These are phyloP conservation scores for Meandrusa payeni DNA, from an alignment of 2,888 invertebrate genomes.

Conservation along the genomic window DNA sequence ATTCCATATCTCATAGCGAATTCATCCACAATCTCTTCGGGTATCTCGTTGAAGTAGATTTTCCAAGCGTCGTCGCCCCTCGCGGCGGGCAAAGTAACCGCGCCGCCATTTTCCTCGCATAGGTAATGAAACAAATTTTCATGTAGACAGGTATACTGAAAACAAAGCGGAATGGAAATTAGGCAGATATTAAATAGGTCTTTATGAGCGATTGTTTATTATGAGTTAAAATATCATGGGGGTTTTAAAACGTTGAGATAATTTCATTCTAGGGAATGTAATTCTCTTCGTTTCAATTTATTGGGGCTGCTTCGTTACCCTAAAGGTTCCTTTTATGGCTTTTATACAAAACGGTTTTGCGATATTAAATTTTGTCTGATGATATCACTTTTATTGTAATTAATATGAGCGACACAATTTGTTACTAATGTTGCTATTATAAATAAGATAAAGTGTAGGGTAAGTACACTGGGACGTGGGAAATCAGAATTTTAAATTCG, in stretches of 20 bases:
- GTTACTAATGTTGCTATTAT: too few relatives aligned
- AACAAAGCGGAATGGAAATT: conserved; percentile 22
- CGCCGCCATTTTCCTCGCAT: conserved; percentile 95
- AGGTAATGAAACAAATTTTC: conserved; percentile 99
- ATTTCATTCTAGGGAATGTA: conserved; percentile 17
- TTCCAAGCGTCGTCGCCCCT: conserved; percentile 99
- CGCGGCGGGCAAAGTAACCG: conserved; percentile 94
- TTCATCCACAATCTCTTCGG: conserved; percentile 99
- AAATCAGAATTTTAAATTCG: too few relatives aligned
- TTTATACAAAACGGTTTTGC: too few relatives aligned
- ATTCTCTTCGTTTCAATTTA: conserved; percentile 13
- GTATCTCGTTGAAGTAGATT: conserved; percentile 98
- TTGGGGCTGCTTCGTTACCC: too few relatives aligned
- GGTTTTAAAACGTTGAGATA: conserved; percentile 8
- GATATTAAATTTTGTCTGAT: too few relatives aligned
- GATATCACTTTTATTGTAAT: too few relatives aligned
- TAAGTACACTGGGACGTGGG: too few relatives aligned
- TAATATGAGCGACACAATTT: too few relatives aligned
- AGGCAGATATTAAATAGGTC: conserved; percentile 2
- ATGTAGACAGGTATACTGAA: conserved; percentile 96
- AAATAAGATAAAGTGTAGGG: too few relatives aligned
- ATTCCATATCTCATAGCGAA: conserved; percentile 99
- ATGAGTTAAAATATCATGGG: conserved; percentile 7
- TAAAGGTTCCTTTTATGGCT: too few relatives aligned
- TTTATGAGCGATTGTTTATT: conserved; percentile 9